Percentiles rank a stretch among this genome's conserved stretches.
Conservation (phyloP, 2,888 invertebrate genomes). For the Globia sparganii region DNA sequence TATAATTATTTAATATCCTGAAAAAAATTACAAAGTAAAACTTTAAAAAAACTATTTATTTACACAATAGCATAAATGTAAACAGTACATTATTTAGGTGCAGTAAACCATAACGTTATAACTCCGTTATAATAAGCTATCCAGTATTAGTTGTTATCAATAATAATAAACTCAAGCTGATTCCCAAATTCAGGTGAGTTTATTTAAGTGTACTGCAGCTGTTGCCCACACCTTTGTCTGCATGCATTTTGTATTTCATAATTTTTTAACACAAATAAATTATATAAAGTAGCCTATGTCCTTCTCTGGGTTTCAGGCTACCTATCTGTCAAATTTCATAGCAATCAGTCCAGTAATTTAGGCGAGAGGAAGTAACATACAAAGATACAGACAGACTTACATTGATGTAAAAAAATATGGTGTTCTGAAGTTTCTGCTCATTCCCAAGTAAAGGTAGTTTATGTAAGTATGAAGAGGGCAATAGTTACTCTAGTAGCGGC, state of each 20-base stretch:
- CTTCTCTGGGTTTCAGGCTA: background rate
- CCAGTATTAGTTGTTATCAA: background rate
- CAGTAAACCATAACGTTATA: background rate
- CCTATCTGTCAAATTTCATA: background rate
- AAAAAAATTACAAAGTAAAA: constrained; percentile 63
- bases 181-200: background rate
- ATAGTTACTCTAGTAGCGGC: constrained; percentile 95
- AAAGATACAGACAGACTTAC: background rate
- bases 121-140: too few species aligned
- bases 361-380: background rate
- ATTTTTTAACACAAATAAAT: background rate
- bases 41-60: background rate
- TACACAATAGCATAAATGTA: background rate
- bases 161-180: background rate
- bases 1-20: constrained; percentile 95
- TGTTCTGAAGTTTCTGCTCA: background rate
- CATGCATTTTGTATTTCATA: background rate
- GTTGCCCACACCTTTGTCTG: background rate
- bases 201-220: background rate
- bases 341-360: background rate
- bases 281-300: background rate
- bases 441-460: background rate
- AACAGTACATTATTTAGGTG: background rate
- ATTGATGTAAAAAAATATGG: background rate
- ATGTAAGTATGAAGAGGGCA: background rate